Evolutionary conservation across 2,888 invertebrate species (phyloP), one percentile per base, ranked within the genome.

Genomic region (Folsomia candida): DNA sequence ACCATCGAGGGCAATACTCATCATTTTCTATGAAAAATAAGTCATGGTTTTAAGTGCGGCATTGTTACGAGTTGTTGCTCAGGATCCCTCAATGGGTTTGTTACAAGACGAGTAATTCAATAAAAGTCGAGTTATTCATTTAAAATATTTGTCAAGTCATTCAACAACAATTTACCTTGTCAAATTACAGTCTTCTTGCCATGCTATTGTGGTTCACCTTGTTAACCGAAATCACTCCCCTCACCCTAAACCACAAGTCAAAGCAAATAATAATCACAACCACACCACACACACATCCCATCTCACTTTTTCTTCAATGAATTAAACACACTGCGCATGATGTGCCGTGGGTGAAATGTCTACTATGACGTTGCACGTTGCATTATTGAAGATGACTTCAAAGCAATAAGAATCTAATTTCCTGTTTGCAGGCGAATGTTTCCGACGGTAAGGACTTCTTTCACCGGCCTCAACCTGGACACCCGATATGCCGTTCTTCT

Each of bases 381-480:
- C n/a, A 20, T 54, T n/a, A n/a, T n/a, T 20, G 6, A 22, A 54
- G 54, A 6, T 54, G n/a, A n/a, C n/a, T n/a, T n/a, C n/a, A 54
- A 54, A 20, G 20, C n/a, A 54, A 54, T 4, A 54, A 54, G n/a
- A 54, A 20, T 54, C 22, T 22, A 54, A 60, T 67, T 60, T 62
- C 51, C 72, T 76, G 75, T 80, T 86, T 85, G 61, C 86, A 92
- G 91, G 83, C 86, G 92, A 80, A 92, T 92, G 92, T 92, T 92
- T 81, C 92, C 92, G 1, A 91, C 91, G 9, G 86, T 92, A 66
- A 85, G 91, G 62, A 89, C 90, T 51, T 89, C 90, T 20, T 91
- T 92, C 84, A 87, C 87, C 59, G 90, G 89, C 2, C 85, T 90
- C 60, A 86, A 89, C 69, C 85, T 88, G 1, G 89, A 88, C 79